Evolutionary conservation across 1,140 invertebrate species (phyloP), one percentile per base, ranked within the genome.

Genomic region (Globodera rostochiensis): DNA sequence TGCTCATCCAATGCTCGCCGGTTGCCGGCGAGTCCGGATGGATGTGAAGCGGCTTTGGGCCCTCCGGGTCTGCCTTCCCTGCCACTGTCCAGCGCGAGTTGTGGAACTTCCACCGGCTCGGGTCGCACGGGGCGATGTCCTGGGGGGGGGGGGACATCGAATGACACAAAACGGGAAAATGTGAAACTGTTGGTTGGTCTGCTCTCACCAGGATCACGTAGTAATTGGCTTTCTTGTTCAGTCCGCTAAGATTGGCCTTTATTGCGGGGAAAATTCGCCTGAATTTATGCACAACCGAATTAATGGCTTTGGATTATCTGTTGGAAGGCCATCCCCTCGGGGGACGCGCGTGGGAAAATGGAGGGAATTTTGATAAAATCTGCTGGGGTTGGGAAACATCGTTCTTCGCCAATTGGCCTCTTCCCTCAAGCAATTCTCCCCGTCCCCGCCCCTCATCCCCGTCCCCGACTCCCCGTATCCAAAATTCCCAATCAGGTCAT

Each of bases 211-310:
- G 97, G 92, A 98, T 83, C 45, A 89, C 74, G 69, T 84, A 94
- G 53, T 83, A 83, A 25, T 97, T 95, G 0, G 94, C 93, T 82
- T 93, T 93, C 4, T 95, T 93, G 91, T 98, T 95, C 84, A 99
- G 91, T 0, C 96, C 97, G 80, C 93, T 94, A 1, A 98, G 91
- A 53, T 94, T 92, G 8, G 94, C 94, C 92, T 95, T 93, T 90
- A 98, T 96, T 1, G 96, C 97, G 0, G 97, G 97, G 90, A 98
- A 99, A 95, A 98, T 98, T 76, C 97, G 92, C 81, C 97, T 94
- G 82, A 77, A 90, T 86, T 83, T 47, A 49, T 60, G 15, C 36
- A 21, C 13, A 81, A 50, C 77, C 4, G 46, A 84, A 9, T 85
- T 74, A 60, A 60, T 60, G 57, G 19, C 13, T 60, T 15, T 5